A percentile compares a stretch with the other conserved stretches of the same genome.
phyloP scores from a whole-genome alignment of 2,888 invertebrate genomes.

The Erannis defoliaria region DNA sequence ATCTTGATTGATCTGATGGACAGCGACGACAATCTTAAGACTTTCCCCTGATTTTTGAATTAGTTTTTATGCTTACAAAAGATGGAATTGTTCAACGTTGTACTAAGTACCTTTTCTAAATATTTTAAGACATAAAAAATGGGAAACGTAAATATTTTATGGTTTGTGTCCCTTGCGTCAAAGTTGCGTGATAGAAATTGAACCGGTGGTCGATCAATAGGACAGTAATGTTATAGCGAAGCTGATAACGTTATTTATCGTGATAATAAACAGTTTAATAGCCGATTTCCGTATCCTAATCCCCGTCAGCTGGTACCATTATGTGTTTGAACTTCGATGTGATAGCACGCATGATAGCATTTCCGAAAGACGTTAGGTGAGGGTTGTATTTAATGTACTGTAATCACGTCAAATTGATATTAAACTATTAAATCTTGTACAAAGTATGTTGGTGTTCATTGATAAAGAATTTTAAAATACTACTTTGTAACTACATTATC shows the following conservation, averaged over 20 bases:
- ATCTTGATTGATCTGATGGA: too few species aligned
- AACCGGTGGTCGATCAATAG: conserved; percentile 55
- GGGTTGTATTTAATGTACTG: conserved; percentile 25
- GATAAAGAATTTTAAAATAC: background rate
- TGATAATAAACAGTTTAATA: conserved; percentile 58
- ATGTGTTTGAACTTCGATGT: conserved; percentile 38
- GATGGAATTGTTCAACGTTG: background rate
- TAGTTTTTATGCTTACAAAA: too few species aligned
- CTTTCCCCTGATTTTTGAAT: too few species aligned
- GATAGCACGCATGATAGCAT: conserved; percentile 35
- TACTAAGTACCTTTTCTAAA: conserved; percentile 15
- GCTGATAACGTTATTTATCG: conserved; percentile 57
- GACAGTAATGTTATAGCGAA: conserved; percentile 43
- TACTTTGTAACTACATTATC: too few species aligned
- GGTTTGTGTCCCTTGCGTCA: conserved; percentile 51
- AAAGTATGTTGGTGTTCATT: background rate
- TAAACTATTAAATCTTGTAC: conserved; percentile 5
- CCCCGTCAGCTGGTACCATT: conserved; percentile 43
- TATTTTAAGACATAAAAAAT: conserved; percentile 26
- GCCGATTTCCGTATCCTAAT: conserved; percentile 49
- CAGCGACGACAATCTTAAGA: too few species aligned
- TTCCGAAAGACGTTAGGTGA: conserved; percentile 34
- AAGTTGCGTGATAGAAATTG: conserved; percentile 59
- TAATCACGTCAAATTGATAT: conserved; percentile 37
- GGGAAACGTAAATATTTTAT: conserved; percentile 54